Base-by-base conservation (phyloP, 2,888 invertebrate species). In the Diaperis boleti region DNA sequence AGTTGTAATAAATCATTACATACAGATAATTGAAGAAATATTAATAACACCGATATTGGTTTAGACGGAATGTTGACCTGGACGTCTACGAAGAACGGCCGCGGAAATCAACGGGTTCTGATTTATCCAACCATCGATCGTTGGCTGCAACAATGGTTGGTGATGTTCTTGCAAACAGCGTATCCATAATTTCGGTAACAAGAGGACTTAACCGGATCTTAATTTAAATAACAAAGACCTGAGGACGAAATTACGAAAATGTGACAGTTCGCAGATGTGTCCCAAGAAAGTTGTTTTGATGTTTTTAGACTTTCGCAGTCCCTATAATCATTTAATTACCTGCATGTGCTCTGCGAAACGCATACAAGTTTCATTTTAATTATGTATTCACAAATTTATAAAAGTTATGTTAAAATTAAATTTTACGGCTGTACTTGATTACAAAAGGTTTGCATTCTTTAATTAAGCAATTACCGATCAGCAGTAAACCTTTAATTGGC, bases 1-100 rank as follows among this genome's bases (percentile, higher is more conserved):
- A 65, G 67, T 62, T 41, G 67, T 71, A 70, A 74, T 74, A 70
- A 72, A 74, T 74, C 69, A 67, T 64, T 55, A 31, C 33, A 13
- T 29, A 64, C 59, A 60, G 49, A 67, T 72, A 71, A 73, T 73
- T 71, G 70, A 72, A 72, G 70, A 69, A 69, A 56, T 71, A 72
- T 71, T 73, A 70, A 72, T 72, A 73, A 72, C 72, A 73, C 71
- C 71, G 71, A 72, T 72, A 70, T 69, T 70, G 66, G 67, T 66
- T 64, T 44, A 26, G 61, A 64, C 64, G 68, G 71, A 72, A 71
- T 69, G 69, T 59, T 63, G 69, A 63, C 62, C 65, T 62, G 54
- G 14, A 56, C 41, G 66, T 54, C 33, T 4, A 3, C 33, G 33
- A 33, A 15, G 29, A 39, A 39, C 41, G 41, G 41, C 18, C 50